These are phyloP conservation scores for silkworm (Bombyx mori) DNA, from an alignment of 1,140 invertebrate species.

Conservation along the genomic window DNA sequence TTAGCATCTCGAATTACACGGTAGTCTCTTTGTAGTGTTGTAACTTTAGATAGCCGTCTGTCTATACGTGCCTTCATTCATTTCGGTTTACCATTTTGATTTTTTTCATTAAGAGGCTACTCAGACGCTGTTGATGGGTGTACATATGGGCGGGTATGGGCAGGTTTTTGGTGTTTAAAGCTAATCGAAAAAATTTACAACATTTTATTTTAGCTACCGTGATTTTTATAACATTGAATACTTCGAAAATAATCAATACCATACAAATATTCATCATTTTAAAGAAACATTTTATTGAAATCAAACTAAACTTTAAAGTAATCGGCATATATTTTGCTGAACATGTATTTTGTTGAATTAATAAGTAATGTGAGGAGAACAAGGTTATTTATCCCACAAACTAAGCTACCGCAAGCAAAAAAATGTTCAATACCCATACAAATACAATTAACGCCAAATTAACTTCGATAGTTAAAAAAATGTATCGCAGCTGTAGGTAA, in stretches of 20 bases:
- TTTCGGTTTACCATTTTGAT: slow-evolving; percentile 42
- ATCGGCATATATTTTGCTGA: too few species aligned
- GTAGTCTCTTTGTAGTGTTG: slow-evolving; percentile 49
- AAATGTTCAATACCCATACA: slow-evolving; percentile 17
- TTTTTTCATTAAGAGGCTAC: slow-evolving; percentile 15
- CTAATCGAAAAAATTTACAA: slow-evolving; percentile 9
- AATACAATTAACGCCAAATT: slow-evolving; percentile 55
- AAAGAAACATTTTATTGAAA: too few species aligned
- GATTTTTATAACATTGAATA: too few species aligned
- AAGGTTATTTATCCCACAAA: too few species aligned
- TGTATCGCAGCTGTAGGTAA: slow-evolving; percentile 51
- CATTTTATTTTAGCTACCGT: too few species aligned
- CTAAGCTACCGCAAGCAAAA: too few species aligned
- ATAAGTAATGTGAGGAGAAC: too few species aligned
- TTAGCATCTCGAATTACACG: slow-evolving; percentile 57
- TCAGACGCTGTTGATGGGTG: slow-evolving; percentile 31
- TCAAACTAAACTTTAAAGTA: too few species aligned
- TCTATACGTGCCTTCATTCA: slow-evolving; percentile 32
- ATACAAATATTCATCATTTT: too few species aligned
- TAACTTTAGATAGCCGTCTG: slow-evolving; percentile 32
- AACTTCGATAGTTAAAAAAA: slow-evolving; percentile 33
- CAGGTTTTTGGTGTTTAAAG: slow-evolving; percentile 25
- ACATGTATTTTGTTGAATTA: too few species aligned
- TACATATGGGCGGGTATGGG: slow-evolving; percentile 35
- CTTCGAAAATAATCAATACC: too few species aligned